Evolutionary conservation across 2,888 invertebrate genomes (phyloP), one percentile per base, ranked within the genome.

Genomic region (Cheilosia vulpina): DNA sequence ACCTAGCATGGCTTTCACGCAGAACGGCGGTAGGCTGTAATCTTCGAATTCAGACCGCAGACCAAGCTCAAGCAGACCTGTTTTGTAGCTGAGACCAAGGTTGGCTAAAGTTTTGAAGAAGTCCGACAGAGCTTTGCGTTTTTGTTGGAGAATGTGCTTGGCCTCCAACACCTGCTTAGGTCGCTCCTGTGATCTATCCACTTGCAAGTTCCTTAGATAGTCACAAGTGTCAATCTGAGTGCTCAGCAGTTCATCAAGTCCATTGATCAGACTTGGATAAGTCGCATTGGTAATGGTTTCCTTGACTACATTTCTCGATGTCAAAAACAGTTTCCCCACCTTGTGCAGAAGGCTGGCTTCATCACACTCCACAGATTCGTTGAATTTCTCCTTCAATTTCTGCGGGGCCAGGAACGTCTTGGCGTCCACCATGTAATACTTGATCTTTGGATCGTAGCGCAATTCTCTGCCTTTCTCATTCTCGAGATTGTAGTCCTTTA

Each of bases 91-190:
- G 1, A 98, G 91, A 0, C 98, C 97, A 87, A 96, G 93, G 78
- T 94, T 94, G 0, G 94, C 91, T 0, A 99, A 92, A 27, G 94
- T 93, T 90, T 96, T 97, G 91, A 98, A 98, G 55, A 98, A 93
- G 91, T 98, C 97, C 0, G 97, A 94, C 1, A 99, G 92, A 0
- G 96, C 95, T 92, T 97, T 96, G 38, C 96, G 95, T 91, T 98
- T 98, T 89, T 96, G 96, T 89, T 96, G 96, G 4, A 97, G 93
- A 65, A 97, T 95, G 90, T 95, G 95, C 90, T 97, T 97, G 0
- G 96, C 96, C 91, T 95, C 95, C 0, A 96, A 94, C 84, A 95
- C 95, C 90, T 97, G 97, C 89, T 96, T 96, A 0, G 94, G 93
- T 89, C 96, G 95, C 45, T 91, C 91, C 79, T 91, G 91, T 9